Evolutionary conservation across 2,888 invertebrate genomes (phyloP).

Genomic region (Alsophila aescularia): DNA sequence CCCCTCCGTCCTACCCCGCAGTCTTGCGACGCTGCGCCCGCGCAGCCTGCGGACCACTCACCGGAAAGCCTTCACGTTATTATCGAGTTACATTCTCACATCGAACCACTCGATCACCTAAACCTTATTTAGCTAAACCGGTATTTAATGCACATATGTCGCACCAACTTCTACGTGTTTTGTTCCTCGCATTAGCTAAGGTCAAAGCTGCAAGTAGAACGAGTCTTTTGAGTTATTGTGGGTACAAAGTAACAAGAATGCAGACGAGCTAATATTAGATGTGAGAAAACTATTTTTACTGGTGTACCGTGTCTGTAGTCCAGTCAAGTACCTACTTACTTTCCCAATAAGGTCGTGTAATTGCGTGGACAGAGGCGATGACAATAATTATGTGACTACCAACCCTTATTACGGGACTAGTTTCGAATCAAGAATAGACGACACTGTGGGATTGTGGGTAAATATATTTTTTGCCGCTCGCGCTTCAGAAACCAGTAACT

Average conservation of each 20-base stretch:
- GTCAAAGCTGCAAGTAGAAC: conserved; percentile 26
- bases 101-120: conserved; percentile 58
- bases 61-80: conserved; percentile 67
- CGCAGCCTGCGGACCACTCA: conserved; percentile 53
- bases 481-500: conserved; percentile 19
- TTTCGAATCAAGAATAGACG: conserved; percentile 34
- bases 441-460: conserved; percentile 41
- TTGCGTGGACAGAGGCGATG: conserved; percentile 30
- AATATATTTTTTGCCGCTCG: conserved; percentile 36
- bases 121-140: conserved; percentile 54
- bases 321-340: conserved; percentile 31
- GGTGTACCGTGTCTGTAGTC: conserved; percentile 28
- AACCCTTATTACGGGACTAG: conserved; percentile 34
- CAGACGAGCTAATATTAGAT: conserved; percentile 31
- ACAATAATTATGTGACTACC: conserved; percentile 34
- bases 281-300: conserved; percentile 39
- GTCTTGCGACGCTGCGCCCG: conserved; percentile 46
- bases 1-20: conserved; percentile 38
- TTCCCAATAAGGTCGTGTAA: conserved; percentile 35
- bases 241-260: conserved; percentile 22
- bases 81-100: conserved; percentile 59
- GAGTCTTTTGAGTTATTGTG: conserved; percentile 17
- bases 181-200: conserved; percentile 28
- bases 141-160: conserved; percentile 42
- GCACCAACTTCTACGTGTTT: conserved; percentile 23